Evolutionary conservation across 2,797 vertebrate genomes (phyloP).

Genomic region (Rhinella marina): DNA sequence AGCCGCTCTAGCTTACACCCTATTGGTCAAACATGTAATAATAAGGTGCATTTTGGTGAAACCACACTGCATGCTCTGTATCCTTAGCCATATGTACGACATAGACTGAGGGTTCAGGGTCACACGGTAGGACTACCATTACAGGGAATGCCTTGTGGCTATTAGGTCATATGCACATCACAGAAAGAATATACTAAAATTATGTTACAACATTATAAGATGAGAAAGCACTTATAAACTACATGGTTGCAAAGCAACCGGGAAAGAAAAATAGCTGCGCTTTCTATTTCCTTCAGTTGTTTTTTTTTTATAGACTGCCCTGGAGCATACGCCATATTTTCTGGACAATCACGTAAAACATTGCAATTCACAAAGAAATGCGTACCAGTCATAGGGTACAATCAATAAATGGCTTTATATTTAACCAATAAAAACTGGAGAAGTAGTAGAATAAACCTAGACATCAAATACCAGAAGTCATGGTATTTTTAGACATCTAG

Average conservation of each 20-base stretch:
- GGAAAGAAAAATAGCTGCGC: no score
- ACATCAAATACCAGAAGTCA: neutral
- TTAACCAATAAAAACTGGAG: neutral
- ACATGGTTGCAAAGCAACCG: no score
- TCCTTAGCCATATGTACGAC: neutral
- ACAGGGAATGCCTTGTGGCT: no score
- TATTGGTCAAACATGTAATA: no score
- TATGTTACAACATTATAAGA: neutral
- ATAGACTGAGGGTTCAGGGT: neutral
- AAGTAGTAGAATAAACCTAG: neutral
- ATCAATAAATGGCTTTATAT: neutral
- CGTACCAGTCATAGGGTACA: neutral
- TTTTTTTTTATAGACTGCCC: neutral
- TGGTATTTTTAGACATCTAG: no score
- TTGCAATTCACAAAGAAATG: neutral
- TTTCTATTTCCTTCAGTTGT: no score
- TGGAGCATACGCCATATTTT: neutral
- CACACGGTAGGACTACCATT: neutral
- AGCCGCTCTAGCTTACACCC: no score
- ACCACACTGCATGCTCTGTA: neutral
- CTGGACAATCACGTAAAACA: neutral
- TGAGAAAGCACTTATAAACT: neutral
- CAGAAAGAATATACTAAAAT: neutral
- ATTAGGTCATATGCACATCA: neutral
- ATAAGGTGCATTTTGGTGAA: no score